Evolutionary conservation across 1,140 invertebrate species (phyloP).

Genomic region (Ctenoplectra terminalis): DNA sequence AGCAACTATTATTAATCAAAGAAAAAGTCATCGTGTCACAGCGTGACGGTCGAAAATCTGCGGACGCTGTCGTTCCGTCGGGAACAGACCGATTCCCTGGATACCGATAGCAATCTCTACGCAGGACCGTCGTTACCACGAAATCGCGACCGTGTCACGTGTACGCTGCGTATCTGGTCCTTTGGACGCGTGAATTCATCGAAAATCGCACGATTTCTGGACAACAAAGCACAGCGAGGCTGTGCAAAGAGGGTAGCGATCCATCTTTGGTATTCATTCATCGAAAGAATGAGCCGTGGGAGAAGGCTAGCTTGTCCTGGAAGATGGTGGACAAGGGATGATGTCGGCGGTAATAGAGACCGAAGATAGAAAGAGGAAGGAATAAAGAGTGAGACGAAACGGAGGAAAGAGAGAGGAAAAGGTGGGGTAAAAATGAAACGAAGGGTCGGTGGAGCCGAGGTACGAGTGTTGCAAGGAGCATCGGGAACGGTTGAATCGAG

Average conservation of each 20-base stretch:
- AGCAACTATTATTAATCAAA: not conserved
- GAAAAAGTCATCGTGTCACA: not conserved
- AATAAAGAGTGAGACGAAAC: conserved; percentile 13
- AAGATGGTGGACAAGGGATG: conserved; percentile 51
- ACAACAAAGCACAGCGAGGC: conserved; percentile 68
- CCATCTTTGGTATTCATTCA: conserved; percentile 79
- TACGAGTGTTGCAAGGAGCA: not conserved
- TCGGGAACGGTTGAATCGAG: conserved; percentile 55
- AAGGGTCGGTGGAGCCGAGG: not conserved
- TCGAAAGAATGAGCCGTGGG: conserved; percentile 71
- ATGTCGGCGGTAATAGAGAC: conserved; percentile 50
- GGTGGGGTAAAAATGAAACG: conserved; percentile 33
- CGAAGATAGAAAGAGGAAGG: conserved; percentile 8
- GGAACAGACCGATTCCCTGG: conserved; percentile 10
- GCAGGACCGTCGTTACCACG: no score
- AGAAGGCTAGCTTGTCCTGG: conserved; percentile 54
- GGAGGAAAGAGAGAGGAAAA: not conserved
- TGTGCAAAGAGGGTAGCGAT: conserved; percentile 74
- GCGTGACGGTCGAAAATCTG: not conserved
- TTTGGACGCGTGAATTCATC: conserved; percentile 72
- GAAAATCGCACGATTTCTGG: conserved; percentile 70
- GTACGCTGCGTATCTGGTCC: conserved; percentile 7
- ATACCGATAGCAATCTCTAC: conserved; percentile 16
- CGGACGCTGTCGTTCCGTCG: not conserved
- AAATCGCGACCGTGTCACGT: conserved; percentile 21